phyloP scores from a whole-genome alignment of 2,797 vertebrate species.

The Sphenopsis melanotis region DNA sequence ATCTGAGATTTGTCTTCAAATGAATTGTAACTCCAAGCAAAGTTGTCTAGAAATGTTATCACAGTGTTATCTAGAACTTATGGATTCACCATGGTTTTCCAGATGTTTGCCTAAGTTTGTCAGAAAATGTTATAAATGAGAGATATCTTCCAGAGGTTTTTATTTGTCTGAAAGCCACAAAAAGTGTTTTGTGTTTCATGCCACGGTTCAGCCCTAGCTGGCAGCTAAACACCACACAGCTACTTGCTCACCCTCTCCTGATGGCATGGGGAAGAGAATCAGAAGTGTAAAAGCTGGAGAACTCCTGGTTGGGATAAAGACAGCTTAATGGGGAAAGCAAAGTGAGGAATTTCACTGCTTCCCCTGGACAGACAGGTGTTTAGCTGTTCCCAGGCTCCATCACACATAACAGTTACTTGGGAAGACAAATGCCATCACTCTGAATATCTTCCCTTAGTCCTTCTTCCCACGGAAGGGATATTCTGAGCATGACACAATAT shows the following conservation, averaged over 20 bases:
- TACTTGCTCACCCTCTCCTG: not conserved
- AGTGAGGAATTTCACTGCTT: not conserved
- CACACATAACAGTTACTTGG: not conserved
- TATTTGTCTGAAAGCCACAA: not conserved
- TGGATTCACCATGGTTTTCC: not conserved
- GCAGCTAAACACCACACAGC: not conserved
- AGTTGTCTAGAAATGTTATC: not conserved
- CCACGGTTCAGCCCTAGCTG: not conserved
- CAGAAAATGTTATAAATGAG: not conserved
- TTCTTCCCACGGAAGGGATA: not conserved
- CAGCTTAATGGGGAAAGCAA: not conserved
- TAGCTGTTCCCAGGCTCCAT: not conserved
- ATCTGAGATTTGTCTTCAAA: not conserved
- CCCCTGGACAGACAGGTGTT: not conserved
- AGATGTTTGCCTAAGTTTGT: not conserved
- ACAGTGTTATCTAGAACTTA: not conserved
- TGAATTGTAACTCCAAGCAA: not conserved
- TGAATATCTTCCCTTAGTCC: not conserved
- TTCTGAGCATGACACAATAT: not conserved
- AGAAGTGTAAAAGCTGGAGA: not conserved
- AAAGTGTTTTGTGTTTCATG: not conserved
- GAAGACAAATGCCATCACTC: not conserved
- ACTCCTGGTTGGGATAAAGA: not conserved
- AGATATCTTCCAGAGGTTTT: not conserved
- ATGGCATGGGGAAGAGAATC: not conserved